phyloP scores from a whole-genome alignment of 2,888 invertebrate species.

The Amiota communis region DNA sequence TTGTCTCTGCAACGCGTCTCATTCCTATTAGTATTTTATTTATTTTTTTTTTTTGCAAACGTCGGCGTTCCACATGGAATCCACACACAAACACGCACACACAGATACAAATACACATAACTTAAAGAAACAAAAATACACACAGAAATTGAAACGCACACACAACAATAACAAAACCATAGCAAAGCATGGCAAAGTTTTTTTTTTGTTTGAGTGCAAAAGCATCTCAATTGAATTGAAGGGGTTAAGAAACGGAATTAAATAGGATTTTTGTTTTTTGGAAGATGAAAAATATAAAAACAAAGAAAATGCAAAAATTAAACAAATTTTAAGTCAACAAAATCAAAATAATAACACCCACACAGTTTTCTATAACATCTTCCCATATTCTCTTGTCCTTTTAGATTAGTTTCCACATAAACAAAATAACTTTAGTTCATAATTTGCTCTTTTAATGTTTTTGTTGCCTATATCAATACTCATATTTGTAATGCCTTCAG shows the following conservation, averaged over 20 bases:
- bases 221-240: neutral
- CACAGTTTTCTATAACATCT: no score
- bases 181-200: neutral
- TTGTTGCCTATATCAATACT: no score
- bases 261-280: neutral
- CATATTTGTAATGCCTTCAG: no score
- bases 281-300: no score
- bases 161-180: neutral
- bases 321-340: no score
- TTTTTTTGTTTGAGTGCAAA: constrained; percentile 1
- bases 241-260: neutral
- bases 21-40: neutral
- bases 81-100: constrained; percentile 54
- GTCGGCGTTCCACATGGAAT: constrained; percentile 71
- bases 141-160: constrained; percentile 33
- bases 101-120: constrained; percentile 43
- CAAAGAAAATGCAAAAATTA: no score
- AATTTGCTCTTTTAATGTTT: no score
- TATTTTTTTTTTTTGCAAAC: constrained; percentile 37
- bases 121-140: constrained; percentile 40
- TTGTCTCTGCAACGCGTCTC: constrained; percentile 1
- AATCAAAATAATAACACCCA: no score
- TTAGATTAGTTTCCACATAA: no score
- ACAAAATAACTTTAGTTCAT: no score
- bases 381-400: no score